Conservation (phyloP, 2,113 vertebrate species). For the Rhabdomys dilectus region DNA sequence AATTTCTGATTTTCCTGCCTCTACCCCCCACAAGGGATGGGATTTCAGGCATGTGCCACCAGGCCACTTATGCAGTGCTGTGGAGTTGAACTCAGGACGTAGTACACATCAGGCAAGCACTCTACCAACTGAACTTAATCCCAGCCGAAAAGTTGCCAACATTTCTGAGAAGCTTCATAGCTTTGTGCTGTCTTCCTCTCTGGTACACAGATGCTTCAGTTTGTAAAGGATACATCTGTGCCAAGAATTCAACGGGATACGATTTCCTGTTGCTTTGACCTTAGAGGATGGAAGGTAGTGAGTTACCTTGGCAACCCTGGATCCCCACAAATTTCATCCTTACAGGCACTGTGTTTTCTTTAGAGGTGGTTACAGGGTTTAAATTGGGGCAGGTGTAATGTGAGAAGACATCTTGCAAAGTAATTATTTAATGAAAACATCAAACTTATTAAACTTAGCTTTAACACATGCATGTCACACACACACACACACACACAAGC, state of each 20-base stretch:
- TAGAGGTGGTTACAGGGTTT: neutral
- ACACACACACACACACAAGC: neutral
- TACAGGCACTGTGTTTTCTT: neutral
- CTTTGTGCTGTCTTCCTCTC: neutral
- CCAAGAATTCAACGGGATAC: slow-evolving; percentile 9
- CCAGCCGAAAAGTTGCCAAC: neutral
- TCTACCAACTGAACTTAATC: neutral
- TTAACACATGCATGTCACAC: neutral
- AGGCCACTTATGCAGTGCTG: neutral
- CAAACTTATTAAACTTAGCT: neutral
- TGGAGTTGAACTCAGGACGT: neutral
- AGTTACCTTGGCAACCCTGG: neutral
- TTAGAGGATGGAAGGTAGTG: neutral
- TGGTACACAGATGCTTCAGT: slow-evolving; percentile 11
- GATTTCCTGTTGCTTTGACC: neutral
- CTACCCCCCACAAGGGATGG: neutral
- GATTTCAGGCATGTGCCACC: neutral
- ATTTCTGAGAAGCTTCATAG: slow-evolving; percentile 21
- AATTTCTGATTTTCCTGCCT: neutral
- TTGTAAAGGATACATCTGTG: slow-evolving; percentile 49
- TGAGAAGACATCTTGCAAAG: neutral
- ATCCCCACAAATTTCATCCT: neutral
- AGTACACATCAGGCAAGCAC: neutral
- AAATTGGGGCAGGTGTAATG: neutral
- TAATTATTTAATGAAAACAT: slow-evolving; percentile 21